Conservation (phyloP, 2,888 invertebrate genomes). For the Aphodius sticticus region DNA sequence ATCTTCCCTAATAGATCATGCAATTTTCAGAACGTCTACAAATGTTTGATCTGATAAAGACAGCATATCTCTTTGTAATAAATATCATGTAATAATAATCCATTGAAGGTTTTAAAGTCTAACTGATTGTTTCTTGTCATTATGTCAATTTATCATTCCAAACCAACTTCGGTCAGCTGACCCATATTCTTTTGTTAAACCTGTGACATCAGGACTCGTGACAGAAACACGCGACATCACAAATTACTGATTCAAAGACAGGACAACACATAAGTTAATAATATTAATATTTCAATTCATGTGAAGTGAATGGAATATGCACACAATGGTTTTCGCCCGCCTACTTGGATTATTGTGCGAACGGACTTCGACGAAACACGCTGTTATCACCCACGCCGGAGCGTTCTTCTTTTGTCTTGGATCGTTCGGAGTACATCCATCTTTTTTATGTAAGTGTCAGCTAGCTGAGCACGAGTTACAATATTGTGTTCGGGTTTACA, state of each 20-base stretch:
- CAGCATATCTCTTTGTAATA: too few species aligned
- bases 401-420: conserved; percentile 34
- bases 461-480: conserved; percentile 9
- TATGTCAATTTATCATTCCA: not conserved
- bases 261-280: conserved; percentile 39
- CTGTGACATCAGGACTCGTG: not conserved
- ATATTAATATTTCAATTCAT: conserved; percentile 44
- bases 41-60: too few species aligned
- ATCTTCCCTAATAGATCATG: too few species aligned
- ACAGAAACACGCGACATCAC: conserved; percentile 36
- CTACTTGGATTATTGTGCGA: conserved; percentile 40
- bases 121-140: not conserved
- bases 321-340: conserved; percentile 42
- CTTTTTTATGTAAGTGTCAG: conserved; percentile 32
- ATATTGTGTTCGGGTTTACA: not conserved
- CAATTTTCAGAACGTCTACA: too few species aligned
- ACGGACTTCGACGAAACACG: conserved; percentile 40
- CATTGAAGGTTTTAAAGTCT: too few species aligned
- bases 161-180: not conserved
- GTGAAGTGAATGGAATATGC: conserved; percentile 41
- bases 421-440: conserved; percentile 31
- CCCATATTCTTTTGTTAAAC: not conserved
- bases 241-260: conserved; percentile 39
- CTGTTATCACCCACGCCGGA: conserved; percentile 41
- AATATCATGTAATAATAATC: too few species aligned